Evolutionary conservation across 2,113 vertebrate genomes (phyloP).

Genomic region (Panthera tigris): DNA sequence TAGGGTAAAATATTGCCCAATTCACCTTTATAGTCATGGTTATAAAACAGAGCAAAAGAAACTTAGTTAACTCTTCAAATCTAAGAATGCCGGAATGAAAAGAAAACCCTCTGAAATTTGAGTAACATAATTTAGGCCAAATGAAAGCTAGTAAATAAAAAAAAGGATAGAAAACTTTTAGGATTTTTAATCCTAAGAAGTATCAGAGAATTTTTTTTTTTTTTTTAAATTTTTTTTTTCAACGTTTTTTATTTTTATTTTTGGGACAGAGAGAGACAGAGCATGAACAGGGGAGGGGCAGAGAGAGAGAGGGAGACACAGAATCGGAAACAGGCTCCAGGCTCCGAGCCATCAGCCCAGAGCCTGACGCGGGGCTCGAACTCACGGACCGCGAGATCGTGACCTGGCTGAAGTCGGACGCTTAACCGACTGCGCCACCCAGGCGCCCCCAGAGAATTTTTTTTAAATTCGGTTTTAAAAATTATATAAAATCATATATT

Average conservation of each 20-base stretch:
- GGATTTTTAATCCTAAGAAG: neutral
- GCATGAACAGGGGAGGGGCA: too few relatives aligned
- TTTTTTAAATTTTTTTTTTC: neutral
- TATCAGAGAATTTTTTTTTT: neutral
- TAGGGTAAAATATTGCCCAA: neutral
- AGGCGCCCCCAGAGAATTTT: neutral
- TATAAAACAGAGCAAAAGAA: constrained; percentile 8
- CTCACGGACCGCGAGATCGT: too few relatives aligned
- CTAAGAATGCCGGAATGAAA: neutral
- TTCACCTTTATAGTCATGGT: neutral
- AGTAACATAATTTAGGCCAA: neutral
- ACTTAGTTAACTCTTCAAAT: neutral
- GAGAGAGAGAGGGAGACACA: too few relatives aligned
- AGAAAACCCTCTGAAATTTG: constrained; percentile 12
- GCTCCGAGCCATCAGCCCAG: too few relatives aligned
- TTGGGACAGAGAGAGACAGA: too few relatives aligned
- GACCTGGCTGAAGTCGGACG: too few relatives aligned
- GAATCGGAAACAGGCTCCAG: too few relatives aligned
- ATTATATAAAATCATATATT: neutral
- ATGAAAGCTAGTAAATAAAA: neutral
- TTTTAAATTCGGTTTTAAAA: neutral
- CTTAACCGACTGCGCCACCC: too few relatives aligned
- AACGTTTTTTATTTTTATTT: too few relatives aligned
- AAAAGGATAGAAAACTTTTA: neutral
- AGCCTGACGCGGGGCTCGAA: too few relatives aligned